Percentiles rank a stretch among this genome's conserved stretches.
Evolutionary conservation across 37 sponge, comb jelly and placozoan species (phyloP).

Genomic region (Halichondria panicea): DNA sequence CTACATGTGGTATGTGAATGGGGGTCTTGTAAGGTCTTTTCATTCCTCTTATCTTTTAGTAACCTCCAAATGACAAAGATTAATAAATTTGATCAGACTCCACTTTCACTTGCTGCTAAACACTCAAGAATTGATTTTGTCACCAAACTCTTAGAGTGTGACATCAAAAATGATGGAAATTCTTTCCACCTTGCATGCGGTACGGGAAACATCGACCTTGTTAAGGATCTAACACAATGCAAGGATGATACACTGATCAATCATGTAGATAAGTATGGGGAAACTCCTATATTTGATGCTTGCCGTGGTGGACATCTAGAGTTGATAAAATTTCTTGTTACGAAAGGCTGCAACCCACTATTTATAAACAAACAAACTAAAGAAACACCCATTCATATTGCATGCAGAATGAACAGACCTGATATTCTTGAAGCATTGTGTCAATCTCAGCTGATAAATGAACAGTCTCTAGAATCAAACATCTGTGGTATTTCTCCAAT

Average conservation of each 20-base stretch:
- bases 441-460: background rate
- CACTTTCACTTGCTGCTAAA: background rate
- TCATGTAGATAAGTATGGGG: background rate
- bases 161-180: background rate
- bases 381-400: constrained; percentile 9
- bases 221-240: background rate
- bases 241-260: background rate
- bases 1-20: constrained; percentile 4
- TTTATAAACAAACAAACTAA: background rate
- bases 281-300: constrained; percentile 1
- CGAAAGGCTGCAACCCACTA: background rate
- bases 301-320: background rate
- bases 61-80: background rate
- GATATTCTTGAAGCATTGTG: background rate
- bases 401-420: background rate
- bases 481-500: background rate
- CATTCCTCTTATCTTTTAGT: background rate
- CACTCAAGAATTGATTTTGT: background rate
- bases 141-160: background rate
- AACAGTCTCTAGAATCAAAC: background rate
- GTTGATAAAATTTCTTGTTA: background rate
- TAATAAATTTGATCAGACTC: background rate
- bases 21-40: background rate
- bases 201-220: background rate
- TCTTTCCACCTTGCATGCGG: constrained; percentile 1